Conservation (phyloP, 1,140 invertebrate genomes). For the Cotesia glomerata region DNA sequence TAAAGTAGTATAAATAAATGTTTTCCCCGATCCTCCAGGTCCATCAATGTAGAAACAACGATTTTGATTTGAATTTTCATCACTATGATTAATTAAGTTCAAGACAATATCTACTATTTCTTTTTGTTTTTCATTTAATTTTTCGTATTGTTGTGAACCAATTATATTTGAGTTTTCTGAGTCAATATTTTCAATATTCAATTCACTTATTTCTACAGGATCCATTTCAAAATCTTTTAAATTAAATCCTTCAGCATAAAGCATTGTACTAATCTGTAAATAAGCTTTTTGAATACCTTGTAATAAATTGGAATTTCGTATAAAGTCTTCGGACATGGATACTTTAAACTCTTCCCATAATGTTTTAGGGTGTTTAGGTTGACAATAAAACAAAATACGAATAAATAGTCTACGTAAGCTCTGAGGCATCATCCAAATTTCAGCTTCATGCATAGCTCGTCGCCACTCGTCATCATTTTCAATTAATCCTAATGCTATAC, state of each 20-base stretch:
- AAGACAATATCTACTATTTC: background rate
- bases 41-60: background rate
- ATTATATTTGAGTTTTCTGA: too few relatives aligned
- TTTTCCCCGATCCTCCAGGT: background rate
- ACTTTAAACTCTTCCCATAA: conserved; percentile 25
- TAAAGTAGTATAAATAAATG: background rate
- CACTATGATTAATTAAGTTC: background rate
- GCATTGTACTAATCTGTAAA: conserved; percentile 5
- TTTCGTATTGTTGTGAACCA: background rate
- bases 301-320: too few relatives aligned
- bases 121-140: conserved; percentile 1
- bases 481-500: conserved; percentile 20
- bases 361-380: conserved; percentile 17
- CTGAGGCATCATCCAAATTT: conserved; percentile 26
- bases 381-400: conserved; percentile 20
- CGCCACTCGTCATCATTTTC: conserved; percentile 28
- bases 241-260: conserved; percentile 1
- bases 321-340: conserved; percentile 24
- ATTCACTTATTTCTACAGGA: background rate
- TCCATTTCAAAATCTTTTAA: background rate
- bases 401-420: conserved; percentile 22
- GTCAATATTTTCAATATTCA: too few relatives aligned
- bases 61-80: background rate
- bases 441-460: conserved; percentile 23
- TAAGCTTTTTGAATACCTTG: background rate